Conservation (phyloP, 2,113 vertebrate genomes). For the Semicossyphus pulcher region DNA sequence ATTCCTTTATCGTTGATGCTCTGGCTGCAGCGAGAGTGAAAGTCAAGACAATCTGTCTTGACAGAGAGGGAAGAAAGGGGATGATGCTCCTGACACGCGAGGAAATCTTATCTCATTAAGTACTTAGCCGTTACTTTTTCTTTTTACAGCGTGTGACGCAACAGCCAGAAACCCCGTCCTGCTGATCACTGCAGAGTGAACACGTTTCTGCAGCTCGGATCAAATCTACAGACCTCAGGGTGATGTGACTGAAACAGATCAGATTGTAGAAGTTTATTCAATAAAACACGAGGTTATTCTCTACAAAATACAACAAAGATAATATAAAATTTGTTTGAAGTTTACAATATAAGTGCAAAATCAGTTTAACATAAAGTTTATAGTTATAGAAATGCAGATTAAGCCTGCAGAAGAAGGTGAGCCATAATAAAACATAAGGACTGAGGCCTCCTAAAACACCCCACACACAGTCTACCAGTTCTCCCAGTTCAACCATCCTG, state of each 20-base stretch:
- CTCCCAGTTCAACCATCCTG: constrained; percentile 19
- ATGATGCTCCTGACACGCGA: constrained; percentile 9
- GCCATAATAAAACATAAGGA: constrained; percentile 22
- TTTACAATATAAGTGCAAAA: constrained; percentile 25
- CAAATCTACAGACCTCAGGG: neutral
- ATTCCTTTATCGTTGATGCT: neutral
- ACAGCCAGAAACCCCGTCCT: neutral
- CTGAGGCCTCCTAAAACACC: constrained; percentile 15
- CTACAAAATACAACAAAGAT: constrained; percentile 45
- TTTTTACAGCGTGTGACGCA: constrained; percentile 56
- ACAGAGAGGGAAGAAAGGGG: neutral
- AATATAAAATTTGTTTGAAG: constrained; percentile 40
- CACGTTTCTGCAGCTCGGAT: constrained; percentile 4
- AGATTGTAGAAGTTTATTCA: constrained; percentile 57
- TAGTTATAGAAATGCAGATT: constrained; percentile 2
- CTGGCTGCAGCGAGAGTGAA: neutral
- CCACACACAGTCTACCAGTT: neutral
- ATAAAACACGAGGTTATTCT: constrained; percentile 32
- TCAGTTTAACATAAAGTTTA: neutral
- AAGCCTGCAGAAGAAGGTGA: constrained; percentile 26
- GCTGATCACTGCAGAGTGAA: constrained; percentile 2
- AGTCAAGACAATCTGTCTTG: constrained; percentile 13
- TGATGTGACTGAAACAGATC: too few relatives aligned
- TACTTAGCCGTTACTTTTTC: constrained; percentile 59
- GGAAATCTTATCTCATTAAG: constrained; percentile 67